A percentile compares a stretch with the other conserved stretches of the same genome.
These are phyloP conservation scores for Mustelus asterias DNA, from an alignment of 2,113 vertebrate species.

Conservation along the genomic window DNA sequence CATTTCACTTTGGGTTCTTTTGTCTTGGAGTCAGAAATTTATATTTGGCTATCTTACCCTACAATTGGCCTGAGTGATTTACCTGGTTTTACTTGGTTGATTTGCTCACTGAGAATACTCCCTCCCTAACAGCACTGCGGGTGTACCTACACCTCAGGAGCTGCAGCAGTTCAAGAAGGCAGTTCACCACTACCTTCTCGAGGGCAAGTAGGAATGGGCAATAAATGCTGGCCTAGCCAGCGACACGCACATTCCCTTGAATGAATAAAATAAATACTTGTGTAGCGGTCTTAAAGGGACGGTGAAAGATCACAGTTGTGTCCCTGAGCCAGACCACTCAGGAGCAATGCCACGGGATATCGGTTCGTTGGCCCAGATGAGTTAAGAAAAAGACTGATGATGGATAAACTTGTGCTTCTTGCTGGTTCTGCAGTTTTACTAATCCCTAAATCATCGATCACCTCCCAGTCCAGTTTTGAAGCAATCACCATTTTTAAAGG, in stretches of 20 bases:
- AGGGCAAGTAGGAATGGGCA: no score
- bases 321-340: neutral
- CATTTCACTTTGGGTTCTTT: neutral
- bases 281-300: neutral
- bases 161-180: no score
- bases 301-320: neutral
- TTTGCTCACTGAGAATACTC: no score
- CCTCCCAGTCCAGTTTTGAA: neutral
- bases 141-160: no score
- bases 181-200: no score
- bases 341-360: neutral
- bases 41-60: neutral
- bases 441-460: neutral
- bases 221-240: no score
- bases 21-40: neutral
- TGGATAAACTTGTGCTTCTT: neutral
- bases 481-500: slow-evolving; percentile 4
- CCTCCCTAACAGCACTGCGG: no score
- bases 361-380: neutral
- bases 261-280: neutral
- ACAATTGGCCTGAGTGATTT: neutral
- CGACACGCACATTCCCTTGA: no score
- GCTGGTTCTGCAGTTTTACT: neutral
- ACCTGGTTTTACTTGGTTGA: neutral
- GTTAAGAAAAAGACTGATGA: neutral